Conservation (phyloP, 2,113 vertebrate species). For the Microtus richardsoni region DNA sequence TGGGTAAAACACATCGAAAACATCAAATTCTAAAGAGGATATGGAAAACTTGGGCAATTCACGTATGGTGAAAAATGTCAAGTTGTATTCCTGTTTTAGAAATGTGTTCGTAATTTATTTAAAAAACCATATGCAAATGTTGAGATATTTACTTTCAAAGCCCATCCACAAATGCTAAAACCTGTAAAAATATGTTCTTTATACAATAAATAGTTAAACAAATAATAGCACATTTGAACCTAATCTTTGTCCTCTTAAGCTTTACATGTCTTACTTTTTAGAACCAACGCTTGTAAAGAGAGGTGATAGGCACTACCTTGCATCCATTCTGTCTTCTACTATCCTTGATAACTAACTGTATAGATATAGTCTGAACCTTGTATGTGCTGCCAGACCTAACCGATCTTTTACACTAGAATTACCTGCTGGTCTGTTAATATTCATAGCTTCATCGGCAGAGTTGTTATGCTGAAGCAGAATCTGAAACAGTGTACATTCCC, state of each 20-base stretch:
- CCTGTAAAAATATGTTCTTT: not conserved
- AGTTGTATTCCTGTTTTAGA: not conserved
- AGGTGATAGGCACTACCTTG: accelerated
- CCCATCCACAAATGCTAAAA: not conserved
- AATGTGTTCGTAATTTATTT: not conserved
- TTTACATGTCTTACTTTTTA: not conserved
- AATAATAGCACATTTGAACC: not conserved
- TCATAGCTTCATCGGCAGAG: not conserved
- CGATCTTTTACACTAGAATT: not conserved
- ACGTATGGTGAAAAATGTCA: not conserved
- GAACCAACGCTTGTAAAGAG: not conserved
- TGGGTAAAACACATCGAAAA: not conserved
- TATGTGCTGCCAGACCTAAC: not conserved
- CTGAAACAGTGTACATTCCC: not conserved
- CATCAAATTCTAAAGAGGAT: not conserved
- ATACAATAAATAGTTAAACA: not conserved
- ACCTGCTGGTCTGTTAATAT: not conserved
- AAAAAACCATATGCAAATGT: not conserved
- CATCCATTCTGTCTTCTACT: not conserved
- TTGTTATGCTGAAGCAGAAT: not conserved
- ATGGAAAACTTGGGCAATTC: not conserved
- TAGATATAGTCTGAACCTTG: not conserved
- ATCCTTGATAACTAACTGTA: not conserved
- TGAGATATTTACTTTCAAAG: not conserved
- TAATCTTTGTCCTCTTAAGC: not conserved